Percentiles rank a stretch among this genome's conserved stretches.
Evolutionary conservation across 2,888 invertebrate species (phyloP).

Genomic region (Mystacides longicornis): DNA sequence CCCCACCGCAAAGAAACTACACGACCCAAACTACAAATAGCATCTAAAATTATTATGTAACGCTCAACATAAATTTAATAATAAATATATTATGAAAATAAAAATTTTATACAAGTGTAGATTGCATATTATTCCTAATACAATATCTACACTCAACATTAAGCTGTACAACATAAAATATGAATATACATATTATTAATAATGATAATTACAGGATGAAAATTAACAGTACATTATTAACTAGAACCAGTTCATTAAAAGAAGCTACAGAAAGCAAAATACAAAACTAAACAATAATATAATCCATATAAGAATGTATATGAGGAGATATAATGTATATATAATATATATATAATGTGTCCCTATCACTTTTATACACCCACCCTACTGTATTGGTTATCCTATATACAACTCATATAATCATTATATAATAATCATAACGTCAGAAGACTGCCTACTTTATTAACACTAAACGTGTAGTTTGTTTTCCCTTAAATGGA

Average conservation of each 20-base stretch:
- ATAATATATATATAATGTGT: neutral
- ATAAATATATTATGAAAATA: neutral
- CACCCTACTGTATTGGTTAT: neutral
- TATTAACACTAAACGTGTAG: neutral
- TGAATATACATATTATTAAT: neutral
- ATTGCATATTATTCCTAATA: no score
- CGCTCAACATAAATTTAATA: no score
- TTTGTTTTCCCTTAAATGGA: constrained; percentile 20
- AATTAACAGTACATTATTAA: neutral
- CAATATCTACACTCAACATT: no score
- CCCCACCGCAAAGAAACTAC: no score
- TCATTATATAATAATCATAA: neutral
- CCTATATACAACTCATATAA: no score
- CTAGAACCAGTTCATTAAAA: no score
- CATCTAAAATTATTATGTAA: no score
- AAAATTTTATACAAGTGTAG: neutral
- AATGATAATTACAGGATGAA: no score
- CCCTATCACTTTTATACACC: neutral
- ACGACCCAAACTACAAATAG: no score
- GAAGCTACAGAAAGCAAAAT: neutral
- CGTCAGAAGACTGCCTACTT: constrained; percentile 19
- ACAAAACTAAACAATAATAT: constrained; percentile 2
- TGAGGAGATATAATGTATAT: neutral
- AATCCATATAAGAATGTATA: no score
- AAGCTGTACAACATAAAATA: neutral